phyloP scores from a whole-genome alignment of 1,140 invertebrate species.

The Drosophila bifasciata region DNA sequence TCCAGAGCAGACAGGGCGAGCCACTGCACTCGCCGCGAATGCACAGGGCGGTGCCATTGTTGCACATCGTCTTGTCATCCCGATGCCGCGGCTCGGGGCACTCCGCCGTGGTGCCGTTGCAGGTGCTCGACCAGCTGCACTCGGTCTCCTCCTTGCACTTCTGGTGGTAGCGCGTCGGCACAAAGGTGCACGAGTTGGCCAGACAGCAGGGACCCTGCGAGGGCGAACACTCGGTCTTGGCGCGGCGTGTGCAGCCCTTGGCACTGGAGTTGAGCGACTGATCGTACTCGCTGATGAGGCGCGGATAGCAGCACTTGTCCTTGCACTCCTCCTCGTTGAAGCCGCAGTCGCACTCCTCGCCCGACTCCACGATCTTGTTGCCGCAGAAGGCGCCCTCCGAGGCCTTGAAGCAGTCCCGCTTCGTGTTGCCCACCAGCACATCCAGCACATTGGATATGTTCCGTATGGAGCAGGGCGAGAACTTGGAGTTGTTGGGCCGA shows the following conservation, averaged over 20 bases:
- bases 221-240: conserved; percentile 95
- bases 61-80: conserved; percentile 93
- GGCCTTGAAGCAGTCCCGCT: conserved; percentile 97
- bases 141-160: conserved; percentile 94
- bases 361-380: conserved; percentile 98
- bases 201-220: conserved; percentile 98
- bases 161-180: conserved; percentile 86
- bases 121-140: conserved; percentile 93
- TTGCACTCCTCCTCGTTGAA: conserved; percentile 97
- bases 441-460: conserved; percentile 98
- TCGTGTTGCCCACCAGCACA: conserved; percentile 95
- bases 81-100: conserved; percentile 93
- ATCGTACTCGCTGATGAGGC: conserved; percentile 89
- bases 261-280: conserved; percentile 89
- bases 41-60: conserved; percentile 94
- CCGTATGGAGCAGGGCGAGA: conserved; percentile 95
- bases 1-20: conserved; percentile 97
- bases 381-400: conserved; percentile 98
- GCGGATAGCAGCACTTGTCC: conserved; percentile 97
- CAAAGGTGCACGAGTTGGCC: conserved; percentile 92
- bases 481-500: conserved; percentile 96
- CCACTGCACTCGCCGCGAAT: conserved; percentile 96
- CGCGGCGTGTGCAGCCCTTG: conserved; percentile 91
- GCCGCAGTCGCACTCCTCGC: conserved; percentile 99
- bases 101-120: conserved; percentile 92